phyloP scores from a whole-genome alignment of 1,140 invertebrate genomes.

The Lordiphosa stackelbergi region DNA sequence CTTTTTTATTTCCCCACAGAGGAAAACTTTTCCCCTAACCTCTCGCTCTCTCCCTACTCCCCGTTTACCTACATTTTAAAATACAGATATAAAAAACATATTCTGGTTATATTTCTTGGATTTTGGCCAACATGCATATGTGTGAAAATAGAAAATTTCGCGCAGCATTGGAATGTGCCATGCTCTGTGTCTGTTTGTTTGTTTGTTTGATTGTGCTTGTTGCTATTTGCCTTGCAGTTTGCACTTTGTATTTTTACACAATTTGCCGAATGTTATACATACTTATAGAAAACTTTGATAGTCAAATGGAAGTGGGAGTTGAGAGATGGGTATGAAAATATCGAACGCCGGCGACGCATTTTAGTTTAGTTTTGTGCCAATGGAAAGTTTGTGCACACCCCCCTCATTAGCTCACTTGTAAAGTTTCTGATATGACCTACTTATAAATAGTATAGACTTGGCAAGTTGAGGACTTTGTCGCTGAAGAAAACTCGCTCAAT shows the following conservation, averaged over 20 bases:
- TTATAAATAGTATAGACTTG: conserved; percentile 8
- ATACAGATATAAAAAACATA: conserved; percentile 29
- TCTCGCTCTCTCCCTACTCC: too few species aligned
- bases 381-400: conserved; percentile 17
- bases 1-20: not conserved
- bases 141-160: conserved; percentile 61
- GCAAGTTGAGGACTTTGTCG: not conserved
- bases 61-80: too few species aligned
- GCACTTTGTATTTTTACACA: conserved; percentile 59
- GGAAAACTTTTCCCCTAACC: conserved; percentile 3
- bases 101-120: conserved; percentile 67
- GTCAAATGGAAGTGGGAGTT: too few species aligned
- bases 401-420: conserved; percentile 44
- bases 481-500: conserved; percentile 35
- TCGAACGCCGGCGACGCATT: conserved; percentile 4
- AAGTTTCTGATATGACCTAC: conserved; percentile 41
- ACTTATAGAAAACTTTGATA: too few species aligned
- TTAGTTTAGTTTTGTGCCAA: conserved; percentile 16
- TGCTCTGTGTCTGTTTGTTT: conserved; percentile 19
- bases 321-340: too few species aligned
- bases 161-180: conserved; percentile 59
- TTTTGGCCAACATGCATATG: conserved; percentile 67
- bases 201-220: conserved; percentile 12
- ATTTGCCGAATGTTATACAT: conserved; percentile 51
- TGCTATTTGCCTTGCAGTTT: conserved; percentile 20